phyloP scores from a whole-genome alignment of 1,140 invertebrate species.

The Sinella curviseta region DNA sequence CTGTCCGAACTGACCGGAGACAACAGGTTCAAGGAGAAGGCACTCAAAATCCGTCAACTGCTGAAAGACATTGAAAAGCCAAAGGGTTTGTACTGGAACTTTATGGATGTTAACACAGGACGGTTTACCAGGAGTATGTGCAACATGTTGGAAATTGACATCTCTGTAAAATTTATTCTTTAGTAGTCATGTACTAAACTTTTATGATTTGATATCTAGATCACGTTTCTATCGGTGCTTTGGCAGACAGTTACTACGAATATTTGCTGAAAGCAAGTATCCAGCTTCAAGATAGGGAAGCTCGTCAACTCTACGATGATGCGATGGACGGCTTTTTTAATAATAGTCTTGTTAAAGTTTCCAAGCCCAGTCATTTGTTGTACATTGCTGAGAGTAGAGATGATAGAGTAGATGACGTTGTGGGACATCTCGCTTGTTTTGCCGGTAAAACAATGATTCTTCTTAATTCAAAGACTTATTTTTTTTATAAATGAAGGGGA shows the following conservation, averaged over 20 bases:
- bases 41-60: slow-evolving; percentile 58
- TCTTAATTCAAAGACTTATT: neutral
- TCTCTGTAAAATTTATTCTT: too few species aligned
- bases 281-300: slow-evolving; percentile 58
- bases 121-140: slow-evolving; percentile 63
- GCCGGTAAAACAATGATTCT: slow-evolving; percentile 3
- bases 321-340: slow-evolving; percentile 55
- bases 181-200: neutral
- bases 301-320: slow-evolving; percentile 63
- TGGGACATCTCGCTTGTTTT: slow-evolving; percentile 26
- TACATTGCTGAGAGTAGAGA: slow-evolving; percentile 43
- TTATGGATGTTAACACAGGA: slow-evolving; percentile 65
- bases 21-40: slow-evolving; percentile 60
- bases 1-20: slow-evolving; percentile 63
- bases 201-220: slow-evolving; percentile 53
- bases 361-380: slow-evolving; percentile 36
- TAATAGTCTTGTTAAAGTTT: slow-evolving; percentile 41
- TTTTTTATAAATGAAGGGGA: neutral
- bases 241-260: slow-evolving; percentile 70
- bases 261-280: slow-evolving; percentile 67
- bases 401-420: slow-evolving; percentile 31
- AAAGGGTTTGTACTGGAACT: slow-evolving; percentile 67
- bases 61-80: slow-evolving; percentile 59
- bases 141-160: neutral
- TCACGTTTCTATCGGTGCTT: slow-evolving; percentile 65